Base-by-base conservation (phyloP, 2,113 vertebrate species). In the Pollachius pollachius region DNA sequence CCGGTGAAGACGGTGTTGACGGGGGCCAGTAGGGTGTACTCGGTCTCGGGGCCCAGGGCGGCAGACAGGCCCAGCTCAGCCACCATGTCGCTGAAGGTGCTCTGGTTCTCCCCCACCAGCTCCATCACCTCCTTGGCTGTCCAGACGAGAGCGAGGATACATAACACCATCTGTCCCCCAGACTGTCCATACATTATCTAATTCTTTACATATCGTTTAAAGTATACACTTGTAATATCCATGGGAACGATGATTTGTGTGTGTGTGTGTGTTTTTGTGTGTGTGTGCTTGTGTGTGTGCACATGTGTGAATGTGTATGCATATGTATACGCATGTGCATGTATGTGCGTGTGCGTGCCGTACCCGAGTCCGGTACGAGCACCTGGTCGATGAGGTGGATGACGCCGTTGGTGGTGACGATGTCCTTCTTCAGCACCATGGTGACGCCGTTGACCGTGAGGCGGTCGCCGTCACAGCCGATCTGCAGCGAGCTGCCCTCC, bases 351-450 rank as follows among this genome's bases (percentile, higher is more conserved):
- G 4, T 30, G 41, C 2, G 41, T 48, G 6, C 48, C 90, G 94
- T 79, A 99, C 97, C 96, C 72, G 96, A 95, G 77, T 99, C 91
- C 37, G 97, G 97, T 79, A 99, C 90, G 56, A 99, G 89, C 61
- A 99, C 94, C 83, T 93, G 80, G 76, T 95, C 93, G 27, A 98
- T 96, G 70, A 96, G 88, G 81, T 99, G 97, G 85, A 99, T 95
- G 65, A 99, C 96, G 0, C 97, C 97, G 21, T 99, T 99, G 79
- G 88, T 95, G 65, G 95, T 92, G 57, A 98, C 94, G 19, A 99
- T 96, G 82, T 99, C 97, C 85, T 98, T 99, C 79, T 94, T 94
- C 81, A 96, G 93, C 67, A 98, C 95, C 94, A 99, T 97, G 86
- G 94, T 96, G 75, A 97, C 90, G 59, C 97, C 97, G 7, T 99